Evolutionary conservation across 37 sponge, comb jelly and placozoan species (phyloP), one percentile per base, ranked within the genome.

Genomic region (Theonella swinhoei): DNA sequence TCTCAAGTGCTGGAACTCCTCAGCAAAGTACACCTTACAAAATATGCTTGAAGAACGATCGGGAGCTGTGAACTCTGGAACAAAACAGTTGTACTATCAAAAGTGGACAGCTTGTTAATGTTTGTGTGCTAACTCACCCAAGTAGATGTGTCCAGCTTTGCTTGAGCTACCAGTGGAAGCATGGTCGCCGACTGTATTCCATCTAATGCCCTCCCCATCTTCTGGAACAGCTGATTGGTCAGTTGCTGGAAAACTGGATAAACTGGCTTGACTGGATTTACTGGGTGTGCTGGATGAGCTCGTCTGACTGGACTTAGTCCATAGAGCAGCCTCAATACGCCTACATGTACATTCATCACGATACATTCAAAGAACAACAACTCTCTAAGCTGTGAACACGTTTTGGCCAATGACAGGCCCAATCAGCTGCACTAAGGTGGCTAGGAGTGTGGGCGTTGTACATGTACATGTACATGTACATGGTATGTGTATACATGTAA

Each of bases 1-100:
- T 47, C 99, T 83, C 41, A 96, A 85, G 23, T 82, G 60, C 17
- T 81, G 65, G 70, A 99, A 99, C 81, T 99, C 89, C 67, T 96
- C 94, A 23, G 99, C 99, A 90, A 79, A 96, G 82, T 91, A 99
- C 23, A 96, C 92, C 77, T 93, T 95, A 66, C 95, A 96, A 74
- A 77, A 90, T 85, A 98, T 95, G 71, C 85, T 87, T 58, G 90
- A 76, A 35, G 82, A 64, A 60, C 81, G 80, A 76, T 93, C 92
- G 42, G 82, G 63, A 35, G 38, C 72, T 4, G 83, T 76, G 67
- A 84, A 90, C 64, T 90, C 90, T 90, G 54, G 1, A 62, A 66
- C 32, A 70, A 23, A 83, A 38, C 39, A 83, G 47, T 47, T 17
- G 11, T 47, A 47, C 11, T 17, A 47, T 14, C 54, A 47, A 47